These are phyloP conservation scores for Betta splendens DNA, from an alignment of 2,797 vertebrate genomes.

Conservation along the genomic window DNA sequence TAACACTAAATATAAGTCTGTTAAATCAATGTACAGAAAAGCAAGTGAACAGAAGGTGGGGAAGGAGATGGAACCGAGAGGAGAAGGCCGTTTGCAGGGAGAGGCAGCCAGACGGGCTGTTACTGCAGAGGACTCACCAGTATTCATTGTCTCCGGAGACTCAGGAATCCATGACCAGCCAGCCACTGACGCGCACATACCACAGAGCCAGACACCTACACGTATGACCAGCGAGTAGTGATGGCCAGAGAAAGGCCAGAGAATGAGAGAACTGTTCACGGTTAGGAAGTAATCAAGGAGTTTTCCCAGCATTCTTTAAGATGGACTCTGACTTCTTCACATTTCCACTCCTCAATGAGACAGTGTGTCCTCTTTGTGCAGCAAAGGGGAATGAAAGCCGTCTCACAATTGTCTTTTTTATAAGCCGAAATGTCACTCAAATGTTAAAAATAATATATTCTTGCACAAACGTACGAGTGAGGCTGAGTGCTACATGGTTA, in stretches of 20 bases:
- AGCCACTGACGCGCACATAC: constrained; percentile 39
- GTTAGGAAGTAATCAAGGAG: constrained; percentile 64
- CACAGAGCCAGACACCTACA: constrained; percentile 43
- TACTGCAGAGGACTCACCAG: constrained; percentile 43
- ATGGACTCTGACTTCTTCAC: constrained; percentile 80
- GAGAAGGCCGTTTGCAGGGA: constrained; percentile 19
- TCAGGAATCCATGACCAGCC: constrained; percentile 58
- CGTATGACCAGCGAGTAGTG: constrained; percentile 38
- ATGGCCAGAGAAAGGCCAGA: constrained; percentile 40
- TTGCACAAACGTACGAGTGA: constrained; percentile 10
- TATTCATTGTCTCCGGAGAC: constrained; percentile 40
- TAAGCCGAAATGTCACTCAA: constrained; percentile 64
- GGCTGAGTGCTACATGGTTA: constrained; percentile 15
- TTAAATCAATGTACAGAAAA: constrained; percentile 2
- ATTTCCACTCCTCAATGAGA: constrained; percentile 72
- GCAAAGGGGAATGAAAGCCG: constrained; percentile 41
- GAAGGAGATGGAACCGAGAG: background rate
- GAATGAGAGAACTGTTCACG: constrained; percentile 63
- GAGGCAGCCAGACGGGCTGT: constrained; percentile 29
- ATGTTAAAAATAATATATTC: constrained; percentile 52
- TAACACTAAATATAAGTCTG: background rate
- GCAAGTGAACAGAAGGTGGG: constrained; percentile 1
- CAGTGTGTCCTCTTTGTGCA: constrained; percentile 69
- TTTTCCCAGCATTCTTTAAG: constrained; percentile 73
- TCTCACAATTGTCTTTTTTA: constrained; percentile 68